These are phyloP conservation scores for Chrysolina haemoptera DNA, from an alignment of 2,888 invertebrate genomes.

Conservation along the genomic window DNA sequence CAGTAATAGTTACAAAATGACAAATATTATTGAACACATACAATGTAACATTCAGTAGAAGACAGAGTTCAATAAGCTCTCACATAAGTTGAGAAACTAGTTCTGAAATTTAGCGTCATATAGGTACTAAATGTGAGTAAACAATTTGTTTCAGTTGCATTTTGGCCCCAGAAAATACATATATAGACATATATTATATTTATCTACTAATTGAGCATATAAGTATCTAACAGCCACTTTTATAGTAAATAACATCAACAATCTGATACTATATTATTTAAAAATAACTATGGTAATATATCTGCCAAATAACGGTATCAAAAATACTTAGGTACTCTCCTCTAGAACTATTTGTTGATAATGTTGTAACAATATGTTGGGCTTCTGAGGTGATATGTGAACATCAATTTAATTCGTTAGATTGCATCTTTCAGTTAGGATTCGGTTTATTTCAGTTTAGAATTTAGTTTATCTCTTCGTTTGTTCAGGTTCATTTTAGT, in stretches of 20 bases:
- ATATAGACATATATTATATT: slow-evolving; percentile 60
- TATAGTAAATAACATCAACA: slow-evolving; percentile 58
- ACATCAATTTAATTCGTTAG: slow-evolving; percentile 43
- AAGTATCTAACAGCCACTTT: slow-evolving; percentile 56
- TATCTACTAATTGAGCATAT: slow-evolving; percentile 60
- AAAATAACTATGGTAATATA: slow-evolving; percentile 55
- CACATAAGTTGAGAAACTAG: slow-evolving; percentile 1
- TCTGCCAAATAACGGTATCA: slow-evolving; percentile 63
- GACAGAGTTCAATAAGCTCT: neutral
- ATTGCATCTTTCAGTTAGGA: slow-evolving; percentile 48
- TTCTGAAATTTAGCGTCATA: neutral
- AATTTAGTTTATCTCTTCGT: slow-evolving; percentile 41
- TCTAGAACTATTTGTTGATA: slow-evolving; percentile 49
- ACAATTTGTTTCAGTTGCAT: slow-evolving; percentile 16
- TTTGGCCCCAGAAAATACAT: slow-evolving; percentile 56
- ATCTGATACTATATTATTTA: slow-evolving; percentile 54
- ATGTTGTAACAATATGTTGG: slow-evolving; percentile 41
- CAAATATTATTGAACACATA: slow-evolving; percentile 18
- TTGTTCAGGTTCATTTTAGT: slow-evolving; percentile 46
- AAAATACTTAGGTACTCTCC: slow-evolving; percentile 62
- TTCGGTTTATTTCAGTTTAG: slow-evolving; percentile 40
- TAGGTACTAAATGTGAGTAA: neutral
- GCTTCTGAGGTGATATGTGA: slow-evolving; percentile 51
- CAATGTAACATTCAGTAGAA: slow-evolving; percentile 1
- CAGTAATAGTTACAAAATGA: neutral